Evolutionary conservation across 2,888 invertebrate species (phyloP).

Genomic region (Diaperis boleti): DNA sequence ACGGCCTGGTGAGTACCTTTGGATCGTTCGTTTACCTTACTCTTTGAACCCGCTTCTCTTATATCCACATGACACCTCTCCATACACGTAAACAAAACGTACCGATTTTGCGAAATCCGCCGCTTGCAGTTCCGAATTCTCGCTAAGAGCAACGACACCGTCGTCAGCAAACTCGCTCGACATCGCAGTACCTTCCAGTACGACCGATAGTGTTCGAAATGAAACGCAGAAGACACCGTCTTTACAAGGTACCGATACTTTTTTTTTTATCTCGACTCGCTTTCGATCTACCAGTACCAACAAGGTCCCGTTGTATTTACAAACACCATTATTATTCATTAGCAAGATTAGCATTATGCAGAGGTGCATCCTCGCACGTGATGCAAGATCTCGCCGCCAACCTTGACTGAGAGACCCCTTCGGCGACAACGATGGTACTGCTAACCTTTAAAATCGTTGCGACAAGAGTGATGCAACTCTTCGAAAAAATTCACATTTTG

Average conservation of each 20-base stretch:
- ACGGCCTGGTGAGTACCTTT: conserved; percentile 23
- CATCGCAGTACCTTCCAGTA: neutral
- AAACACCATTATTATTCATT: too few relatives aligned
- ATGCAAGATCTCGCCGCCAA: conserved; percentile 13
- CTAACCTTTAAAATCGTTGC: conserved; percentile 31
- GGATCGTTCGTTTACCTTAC: neutral
- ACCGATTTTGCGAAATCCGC: conserved; percentile 10
- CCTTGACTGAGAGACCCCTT: conserved; percentile 43
- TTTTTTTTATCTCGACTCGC: conserved; percentile 10
- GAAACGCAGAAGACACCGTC: conserved; percentile 12
- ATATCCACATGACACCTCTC: neutral
- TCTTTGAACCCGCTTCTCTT: neutral
- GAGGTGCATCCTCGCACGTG: conserved; percentile 1
- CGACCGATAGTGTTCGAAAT: conserved; percentile 9
- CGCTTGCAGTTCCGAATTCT: conserved; percentile 41
- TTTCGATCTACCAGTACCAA: conserved; percentile 2
- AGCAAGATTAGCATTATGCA: too few relatives aligned
- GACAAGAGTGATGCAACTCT: conserved; percentile 17
- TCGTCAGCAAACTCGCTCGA: conserved; percentile 43
- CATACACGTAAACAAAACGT: neutral
- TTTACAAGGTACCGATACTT: neutral
- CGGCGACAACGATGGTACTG: conserved; percentile 29
- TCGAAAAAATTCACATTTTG: conserved; percentile 12
- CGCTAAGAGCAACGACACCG: conserved; percentile 51
- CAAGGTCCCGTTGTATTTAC: too few relatives aligned